Conservation (phyloP, 2,113 vertebrate genomes). For the Tyrannus savana region DNA sequence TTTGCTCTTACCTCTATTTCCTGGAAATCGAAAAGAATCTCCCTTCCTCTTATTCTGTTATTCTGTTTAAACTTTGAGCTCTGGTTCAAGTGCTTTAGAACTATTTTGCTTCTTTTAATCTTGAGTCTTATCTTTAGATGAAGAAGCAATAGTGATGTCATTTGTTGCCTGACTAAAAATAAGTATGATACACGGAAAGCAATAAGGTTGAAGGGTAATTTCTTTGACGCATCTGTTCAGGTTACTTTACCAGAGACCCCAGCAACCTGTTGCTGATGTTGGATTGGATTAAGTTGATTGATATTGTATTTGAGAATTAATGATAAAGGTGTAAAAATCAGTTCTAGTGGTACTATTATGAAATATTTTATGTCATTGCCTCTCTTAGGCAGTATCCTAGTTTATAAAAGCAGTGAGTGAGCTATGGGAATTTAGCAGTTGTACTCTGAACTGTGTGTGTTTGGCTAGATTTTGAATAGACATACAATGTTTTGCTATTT, state of each 20-base stretch:
- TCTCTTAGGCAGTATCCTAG: neutral
- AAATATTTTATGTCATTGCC: neutral
- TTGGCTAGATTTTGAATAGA: neutral
- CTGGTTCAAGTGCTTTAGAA: neutral
- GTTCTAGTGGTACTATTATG: neutral
- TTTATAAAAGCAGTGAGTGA: neutral
- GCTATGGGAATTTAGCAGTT: neutral
- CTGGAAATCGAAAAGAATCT: neutral
- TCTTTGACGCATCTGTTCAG: neutral
- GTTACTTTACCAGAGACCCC: neutral
- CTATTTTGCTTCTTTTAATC: neutral
- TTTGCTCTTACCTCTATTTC: neutral
- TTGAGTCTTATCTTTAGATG: neutral
- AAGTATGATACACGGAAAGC: neutral
- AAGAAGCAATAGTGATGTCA: neutral
- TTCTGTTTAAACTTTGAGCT: neutral
- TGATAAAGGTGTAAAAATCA: neutral
- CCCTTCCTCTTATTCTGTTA: neutral
- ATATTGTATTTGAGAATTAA: neutral
- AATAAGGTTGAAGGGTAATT: neutral
- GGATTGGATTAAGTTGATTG: neutral
- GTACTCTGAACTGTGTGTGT: neutral
- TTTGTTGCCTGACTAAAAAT: neutral
- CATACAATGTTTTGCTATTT: neutral
- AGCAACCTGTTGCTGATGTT: neutral